Conservation (phyloP, 1,140 invertebrate species). For the Drosophila santomea region DNA sequence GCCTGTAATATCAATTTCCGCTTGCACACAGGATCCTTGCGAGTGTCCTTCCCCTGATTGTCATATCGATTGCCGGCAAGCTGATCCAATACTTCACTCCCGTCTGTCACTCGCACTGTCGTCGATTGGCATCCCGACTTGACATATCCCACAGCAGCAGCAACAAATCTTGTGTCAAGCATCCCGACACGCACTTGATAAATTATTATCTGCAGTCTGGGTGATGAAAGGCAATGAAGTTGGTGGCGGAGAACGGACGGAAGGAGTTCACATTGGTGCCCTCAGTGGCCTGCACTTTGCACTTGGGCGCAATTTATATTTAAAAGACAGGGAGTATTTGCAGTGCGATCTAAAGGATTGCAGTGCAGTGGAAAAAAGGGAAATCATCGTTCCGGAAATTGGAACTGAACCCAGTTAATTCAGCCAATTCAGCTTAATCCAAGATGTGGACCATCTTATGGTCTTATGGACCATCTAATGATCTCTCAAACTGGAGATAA, state of each 20-base stretch:
- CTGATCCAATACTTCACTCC: conserved; percentile 31
- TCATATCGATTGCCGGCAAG: conserved; percentile 32
- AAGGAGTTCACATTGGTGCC: conserved; percentile 35
- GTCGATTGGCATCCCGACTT: conserved; percentile 52
- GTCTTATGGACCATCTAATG: too few relatives aligned
- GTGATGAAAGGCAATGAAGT: conserved; percentile 58
- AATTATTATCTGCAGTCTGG: conserved; percentile 61
- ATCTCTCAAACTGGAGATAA: too few relatives aligned
- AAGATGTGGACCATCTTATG: too few relatives aligned
- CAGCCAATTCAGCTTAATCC: too few relatives aligned
- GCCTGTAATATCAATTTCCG: conserved; percentile 40
- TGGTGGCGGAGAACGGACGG: neutral
- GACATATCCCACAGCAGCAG: conserved; percentile 31
- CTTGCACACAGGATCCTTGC: conserved; percentile 3
- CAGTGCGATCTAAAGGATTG: conserved; percentile 7
- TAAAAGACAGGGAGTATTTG: conserved; percentile 31
- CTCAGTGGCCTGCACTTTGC: conserved; percentile 54
- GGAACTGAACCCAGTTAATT: too few relatives aligned
- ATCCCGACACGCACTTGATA: conserved; percentile 66
- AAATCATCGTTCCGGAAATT: neutral
- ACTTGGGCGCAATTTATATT: conserved; percentile 63
- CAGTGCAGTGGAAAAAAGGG: neutral
- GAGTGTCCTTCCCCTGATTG: conserved; percentile 47
- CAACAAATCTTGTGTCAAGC: conserved; percentile 59
- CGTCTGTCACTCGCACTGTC: conserved; percentile 35